Percentiles rank a stretch among this genome's conserved stretches.
phyloP scores from a whole-genome alignment of 2,797 vertebrate species.

The Myotis myotis region DNA sequence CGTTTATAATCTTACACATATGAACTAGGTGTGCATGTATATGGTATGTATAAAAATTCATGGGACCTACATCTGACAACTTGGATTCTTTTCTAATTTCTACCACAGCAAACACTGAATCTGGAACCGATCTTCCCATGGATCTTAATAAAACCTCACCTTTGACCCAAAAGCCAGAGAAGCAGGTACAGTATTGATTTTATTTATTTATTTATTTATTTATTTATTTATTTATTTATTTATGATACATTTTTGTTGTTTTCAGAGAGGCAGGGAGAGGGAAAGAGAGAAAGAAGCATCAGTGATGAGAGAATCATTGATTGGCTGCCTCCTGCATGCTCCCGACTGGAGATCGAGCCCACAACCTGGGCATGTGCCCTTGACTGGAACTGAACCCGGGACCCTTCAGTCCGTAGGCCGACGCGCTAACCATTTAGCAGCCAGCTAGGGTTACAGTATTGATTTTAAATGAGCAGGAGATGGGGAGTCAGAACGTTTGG shows the following conservation, averaged over 20 bases:
- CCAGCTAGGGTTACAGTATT: not conserved
- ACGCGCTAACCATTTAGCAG: no score
- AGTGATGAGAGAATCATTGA: no score
- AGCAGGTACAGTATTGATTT: slow-evolving; percentile 56
- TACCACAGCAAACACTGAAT: slow-evolving; percentile 62
- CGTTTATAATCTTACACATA: not conserved
- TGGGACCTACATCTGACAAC: slow-evolving; percentile 30
- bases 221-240: not conserved
- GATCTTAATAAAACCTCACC: slow-evolving; percentile 46
- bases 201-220: not conserved
- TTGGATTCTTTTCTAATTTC: slow-evolving; percentile 64
- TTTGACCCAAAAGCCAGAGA: slow-evolving; percentile 53
- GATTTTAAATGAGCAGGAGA: not conserved
- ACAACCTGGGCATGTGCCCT: no score
- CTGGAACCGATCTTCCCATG: slow-evolving; percentile 20
- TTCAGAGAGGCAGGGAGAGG: no score
- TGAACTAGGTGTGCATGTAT: not conserved
- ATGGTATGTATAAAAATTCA: not conserved
- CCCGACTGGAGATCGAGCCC: no score
- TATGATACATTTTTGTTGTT: no score
- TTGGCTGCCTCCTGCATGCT: no score
- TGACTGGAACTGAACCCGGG: no score
- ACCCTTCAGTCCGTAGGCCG: no score
- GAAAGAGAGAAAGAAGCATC: no score
- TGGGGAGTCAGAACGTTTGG: not conserved